A percentile compares a stretch with the other conserved stretches of the same genome.
Evolutionary conservation across 2,888 invertebrate genomes (phyloP).

Genomic region (Parasteatoda lunata): DNA sequence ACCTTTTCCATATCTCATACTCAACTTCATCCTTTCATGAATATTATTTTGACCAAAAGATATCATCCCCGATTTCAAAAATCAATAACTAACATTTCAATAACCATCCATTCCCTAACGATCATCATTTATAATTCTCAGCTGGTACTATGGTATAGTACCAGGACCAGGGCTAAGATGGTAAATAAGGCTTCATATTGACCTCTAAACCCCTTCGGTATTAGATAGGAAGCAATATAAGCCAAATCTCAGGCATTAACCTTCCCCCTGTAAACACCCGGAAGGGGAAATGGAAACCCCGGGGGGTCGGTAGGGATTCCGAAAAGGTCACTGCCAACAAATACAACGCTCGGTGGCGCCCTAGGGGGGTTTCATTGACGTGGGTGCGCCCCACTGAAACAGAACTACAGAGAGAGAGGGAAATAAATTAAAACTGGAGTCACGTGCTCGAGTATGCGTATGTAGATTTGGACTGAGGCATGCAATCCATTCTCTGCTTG

Average conservation of each 20-base stretch:
- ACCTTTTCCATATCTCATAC: too few species aligned
- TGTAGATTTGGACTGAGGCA: slow-evolving; percentile 23
- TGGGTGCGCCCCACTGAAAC: slow-evolving; percentile 17
- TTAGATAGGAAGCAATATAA: slow-evolving; percentile 51
- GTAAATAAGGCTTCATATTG: slow-evolving; percentile 60
- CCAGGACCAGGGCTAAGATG: slow-evolving; percentile 25
- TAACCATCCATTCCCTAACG: neutral
- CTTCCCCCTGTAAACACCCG: slow-evolving; percentile 59
- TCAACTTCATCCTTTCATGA: too few species aligned
- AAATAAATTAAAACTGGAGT: slow-evolving; percentile 55
- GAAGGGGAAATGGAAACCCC: slow-evolving; percentile 42
- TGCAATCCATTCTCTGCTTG: neutral
- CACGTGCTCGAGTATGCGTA: slow-evolving; percentile 50
- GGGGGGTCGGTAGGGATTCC: slow-evolving; percentile 39
- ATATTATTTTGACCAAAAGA: too few species aligned
- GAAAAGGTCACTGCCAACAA: slow-evolving; percentile 58
- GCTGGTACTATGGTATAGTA: slow-evolving; percentile 31
- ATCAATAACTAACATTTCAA: neutral
- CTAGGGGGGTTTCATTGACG: slow-evolving; percentile 14
- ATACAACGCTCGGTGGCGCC: slow-evolving; percentile 31
- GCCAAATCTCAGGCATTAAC: slow-evolving; percentile 45
- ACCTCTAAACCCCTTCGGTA: slow-evolving; percentile 52
- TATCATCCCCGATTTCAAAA: neutral
- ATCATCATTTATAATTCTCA: slow-evolving; percentile 1
- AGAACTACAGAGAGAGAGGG: slow-evolving; percentile 7